A percentile compares a stretch with the other conserved stretches of the same genome.
Conservation (phyloP, 2,113 vertebrate genomes). For the Gobio gobio region DNA sequence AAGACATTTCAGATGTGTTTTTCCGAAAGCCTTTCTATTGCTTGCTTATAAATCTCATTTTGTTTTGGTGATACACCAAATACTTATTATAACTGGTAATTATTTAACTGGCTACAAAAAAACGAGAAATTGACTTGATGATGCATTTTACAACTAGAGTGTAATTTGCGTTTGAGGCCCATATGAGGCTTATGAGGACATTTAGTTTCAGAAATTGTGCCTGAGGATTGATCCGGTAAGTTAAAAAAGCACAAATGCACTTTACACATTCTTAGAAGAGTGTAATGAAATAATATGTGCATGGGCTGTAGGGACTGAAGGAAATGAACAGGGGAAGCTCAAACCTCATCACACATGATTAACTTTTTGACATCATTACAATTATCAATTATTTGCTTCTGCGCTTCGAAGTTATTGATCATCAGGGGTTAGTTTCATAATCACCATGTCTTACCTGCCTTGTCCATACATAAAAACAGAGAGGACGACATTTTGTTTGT, state of each 20-base stretch:
- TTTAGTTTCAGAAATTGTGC: not conserved
- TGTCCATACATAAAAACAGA: not conserved
- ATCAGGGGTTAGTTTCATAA: not conserved
- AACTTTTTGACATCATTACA: conserved; percentile 12
- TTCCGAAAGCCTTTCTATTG: not conserved
- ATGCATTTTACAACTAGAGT: not conserved
- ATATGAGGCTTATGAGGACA: not conserved
- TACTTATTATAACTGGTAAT: not conserved
- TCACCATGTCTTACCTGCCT: not conserved
- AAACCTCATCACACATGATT: conserved; percentile 25
- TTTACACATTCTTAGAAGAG: not conserved
- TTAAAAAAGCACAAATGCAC: not conserved
- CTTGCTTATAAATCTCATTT: not conserved
- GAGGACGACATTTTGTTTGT: not conserved
- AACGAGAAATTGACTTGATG: not conserved
- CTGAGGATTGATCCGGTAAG: not conserved
- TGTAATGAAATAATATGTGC: not conserved
- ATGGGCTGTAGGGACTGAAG: not conserved
- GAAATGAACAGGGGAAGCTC: not conserved
- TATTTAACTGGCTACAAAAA: not conserved
- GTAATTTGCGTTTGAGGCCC: too few relatives aligned
- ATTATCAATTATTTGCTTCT: not conserved
- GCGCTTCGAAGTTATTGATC: not conserved
- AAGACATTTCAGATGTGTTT: conserved; percentile 2
- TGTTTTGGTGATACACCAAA: conserved; percentile 5